Conservation (phyloP, 2,888 invertebrate species). For the Agriopis leucophaearia region DNA sequence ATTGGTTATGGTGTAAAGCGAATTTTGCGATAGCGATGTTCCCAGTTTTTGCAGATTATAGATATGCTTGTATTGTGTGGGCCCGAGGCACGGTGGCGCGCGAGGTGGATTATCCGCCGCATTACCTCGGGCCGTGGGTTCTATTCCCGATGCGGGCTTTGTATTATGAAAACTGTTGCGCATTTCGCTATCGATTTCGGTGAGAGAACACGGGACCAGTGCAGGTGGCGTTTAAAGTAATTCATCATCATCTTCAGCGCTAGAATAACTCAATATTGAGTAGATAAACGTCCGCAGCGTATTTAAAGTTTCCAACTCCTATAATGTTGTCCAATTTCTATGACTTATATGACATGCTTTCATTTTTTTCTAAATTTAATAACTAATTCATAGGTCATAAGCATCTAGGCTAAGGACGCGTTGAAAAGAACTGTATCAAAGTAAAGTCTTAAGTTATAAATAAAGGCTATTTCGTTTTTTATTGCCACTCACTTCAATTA, state of each 20-base stretch:
- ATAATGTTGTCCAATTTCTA: no score
- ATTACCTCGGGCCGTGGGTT: slow-evolving; percentile 72
- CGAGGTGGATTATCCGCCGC: slow-evolving; percentile 81
- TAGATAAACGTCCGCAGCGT: no score
- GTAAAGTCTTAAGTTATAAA: no score
- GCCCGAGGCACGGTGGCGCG: slow-evolving; percentile 67
- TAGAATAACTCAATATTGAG: no score
- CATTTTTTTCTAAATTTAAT: no score
- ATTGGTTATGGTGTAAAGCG: slow-evolving; percentile 1
- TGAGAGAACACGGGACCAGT: slow-evolving; percentile 25
- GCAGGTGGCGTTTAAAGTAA: slow-evolving; percentile 5
- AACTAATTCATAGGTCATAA: no score
- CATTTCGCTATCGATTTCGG: slow-evolving; percentile 61
- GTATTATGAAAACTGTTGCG: slow-evolving; percentile 74
- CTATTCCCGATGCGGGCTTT: slow-evolving; percentile 66
- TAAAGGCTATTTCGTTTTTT: no score
- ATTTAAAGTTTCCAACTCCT: no score
- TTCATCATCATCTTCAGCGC: background rate
- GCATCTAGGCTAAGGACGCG: no score
- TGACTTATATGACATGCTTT: no score
- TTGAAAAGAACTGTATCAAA: no score
- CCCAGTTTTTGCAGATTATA: slow-evolving; percentile 82
- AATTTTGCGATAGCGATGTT: slow-evolving; percentile 52
- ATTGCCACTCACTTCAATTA: no score
- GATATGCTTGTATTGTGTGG: slow-evolving; percentile 64